phyloP scores from a whole-genome alignment of 2,888 invertebrate genomes.

The Ormyrus thymus region DNA sequence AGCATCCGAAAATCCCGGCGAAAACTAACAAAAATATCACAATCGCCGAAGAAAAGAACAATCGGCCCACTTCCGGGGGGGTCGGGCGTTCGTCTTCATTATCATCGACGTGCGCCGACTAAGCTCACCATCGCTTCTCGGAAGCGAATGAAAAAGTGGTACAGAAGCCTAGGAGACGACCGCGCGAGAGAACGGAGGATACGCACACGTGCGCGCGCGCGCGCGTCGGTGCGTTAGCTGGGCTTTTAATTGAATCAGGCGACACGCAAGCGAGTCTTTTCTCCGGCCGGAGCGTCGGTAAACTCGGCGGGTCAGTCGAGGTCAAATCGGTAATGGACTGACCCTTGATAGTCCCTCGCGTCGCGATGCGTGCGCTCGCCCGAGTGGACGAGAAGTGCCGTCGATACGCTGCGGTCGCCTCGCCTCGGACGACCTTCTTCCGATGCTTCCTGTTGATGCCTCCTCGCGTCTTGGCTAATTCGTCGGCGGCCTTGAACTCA shows the following conservation, averaged over 20 bases:
- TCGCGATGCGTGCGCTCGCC: neutral
- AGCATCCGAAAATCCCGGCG: neutral
- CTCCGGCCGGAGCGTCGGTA: constrained; percentile 61
- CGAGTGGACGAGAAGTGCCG: neutral
- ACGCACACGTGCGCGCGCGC: neutral
- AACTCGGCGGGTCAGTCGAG: constrained; percentile 68
- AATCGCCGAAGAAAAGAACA: constrained; percentile 22
- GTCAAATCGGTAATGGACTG: constrained; percentile 71
- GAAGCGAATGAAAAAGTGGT: constrained; percentile 43
- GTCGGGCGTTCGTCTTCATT: constrained; percentile 45
- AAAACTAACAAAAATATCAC: neutral
- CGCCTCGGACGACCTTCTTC: constrained; percentile 3
- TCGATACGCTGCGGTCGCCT: neutral
- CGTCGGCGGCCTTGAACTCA: neutral
- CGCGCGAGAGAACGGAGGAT: constrained; percentile 1
- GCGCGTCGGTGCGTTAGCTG: constrained; percentile 58
- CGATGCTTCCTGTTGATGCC: constrained; percentile 3
- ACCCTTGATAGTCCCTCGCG: constrained; percentile 65
- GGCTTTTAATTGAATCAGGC: constrained; percentile 73
- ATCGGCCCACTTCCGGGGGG: constrained; percentile 42
- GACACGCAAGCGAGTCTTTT: constrained; percentile 66
- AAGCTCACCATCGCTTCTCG: constrained; percentile 27
- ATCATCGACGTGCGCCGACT: constrained; percentile 42
- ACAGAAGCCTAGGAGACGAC: neutral
- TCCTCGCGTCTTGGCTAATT: no score